These are phyloP conservation scores for Furcifer pardalis DNA, from an alignment of 2,797 vertebrate species.

Conservation along the genomic window DNA sequence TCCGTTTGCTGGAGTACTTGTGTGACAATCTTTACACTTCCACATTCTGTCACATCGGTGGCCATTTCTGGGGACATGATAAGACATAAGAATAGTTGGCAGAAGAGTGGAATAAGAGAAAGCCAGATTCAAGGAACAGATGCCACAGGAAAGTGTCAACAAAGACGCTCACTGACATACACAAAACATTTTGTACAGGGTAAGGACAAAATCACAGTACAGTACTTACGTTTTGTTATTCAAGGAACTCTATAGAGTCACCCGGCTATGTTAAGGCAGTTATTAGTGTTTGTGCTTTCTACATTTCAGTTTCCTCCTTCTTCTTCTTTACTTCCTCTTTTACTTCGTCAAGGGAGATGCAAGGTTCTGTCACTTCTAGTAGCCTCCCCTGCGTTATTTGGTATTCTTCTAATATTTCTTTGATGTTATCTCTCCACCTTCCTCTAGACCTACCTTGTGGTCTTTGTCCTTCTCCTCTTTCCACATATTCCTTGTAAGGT, in stretches of 20 bases:
- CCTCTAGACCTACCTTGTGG: too few species aligned
- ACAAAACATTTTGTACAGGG: background rate
- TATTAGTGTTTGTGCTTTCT: background rate
- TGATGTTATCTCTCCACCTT: too few species aligned
- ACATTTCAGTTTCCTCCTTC: background rate
- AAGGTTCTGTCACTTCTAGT: too few species aligned
- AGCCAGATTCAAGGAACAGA: background rate
- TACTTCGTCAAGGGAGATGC: too few species aligned
- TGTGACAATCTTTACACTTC: conserved; percentile 49
- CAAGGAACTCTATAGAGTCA: background rate
- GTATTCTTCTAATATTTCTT: too few species aligned
- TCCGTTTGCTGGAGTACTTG: conserved; percentile 51
- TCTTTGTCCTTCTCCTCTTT: too few species aligned
- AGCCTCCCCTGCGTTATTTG: too few species aligned
- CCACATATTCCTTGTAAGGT: too few species aligned
- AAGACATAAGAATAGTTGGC: background rate
- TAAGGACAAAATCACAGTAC: background rate
- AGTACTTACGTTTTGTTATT: background rate
- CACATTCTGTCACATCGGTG: background rate
- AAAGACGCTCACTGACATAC: background rate
- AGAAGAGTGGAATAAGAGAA: background rate
- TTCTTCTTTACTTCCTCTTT: too few species aligned
- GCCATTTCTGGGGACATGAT: conserved; percentile 31
- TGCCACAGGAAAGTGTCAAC: too few species aligned
- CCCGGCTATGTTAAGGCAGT: background rate